Evolutionary conservation across 2,113 vertebrate species (phyloP), one percentile per base, ranked within the genome.

Genomic region (Ptilonorhynchus violaceus): DNA sequence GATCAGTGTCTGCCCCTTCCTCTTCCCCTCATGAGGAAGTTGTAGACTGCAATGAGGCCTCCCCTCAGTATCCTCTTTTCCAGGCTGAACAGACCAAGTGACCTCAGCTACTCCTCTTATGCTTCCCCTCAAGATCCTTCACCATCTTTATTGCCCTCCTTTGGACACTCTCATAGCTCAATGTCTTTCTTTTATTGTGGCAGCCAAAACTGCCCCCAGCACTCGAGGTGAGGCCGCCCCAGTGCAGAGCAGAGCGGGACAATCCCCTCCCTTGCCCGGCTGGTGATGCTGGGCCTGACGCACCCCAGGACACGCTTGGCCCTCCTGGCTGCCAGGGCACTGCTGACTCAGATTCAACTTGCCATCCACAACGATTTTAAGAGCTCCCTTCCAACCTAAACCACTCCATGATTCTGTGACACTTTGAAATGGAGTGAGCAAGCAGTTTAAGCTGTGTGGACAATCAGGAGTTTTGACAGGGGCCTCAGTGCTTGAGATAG

Each of bases 231-330:
- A 67, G 35, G 42, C 60, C 0, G 0, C 15, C 30, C 20, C 31
- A 35, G 52, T 2, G 4, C 70, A 58, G 62, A 49, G 31, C 31
- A 59, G 52, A 25, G 13, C 1, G 0, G 44, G 21, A 50, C 35
- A 67, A 25, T 49, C 7, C 31, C 3, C 33, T 87, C 15, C 12
- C 46, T 87, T 53, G 73, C 31, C 84, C 0, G 0, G 33, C 56
- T 78, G 31, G 10, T 0, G 1, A 16, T 23, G 47, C 33, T 78
- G 28, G 11, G 9, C n/a, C 23, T 69, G 39, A 24, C 28, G 12
- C 7, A 0, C 11, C 39, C 4, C 39, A 39, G 39, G 47, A n/a
- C 19, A 46, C 0, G 0, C 1, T 4, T 62, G 47, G 39, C 15
- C 8, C 23, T 39, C 23, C 12, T 47, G 64, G 28, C 47, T 70